Base-by-base conservation (phyloP, 2,888 invertebrate species). In the Formica aserva region DNA sequence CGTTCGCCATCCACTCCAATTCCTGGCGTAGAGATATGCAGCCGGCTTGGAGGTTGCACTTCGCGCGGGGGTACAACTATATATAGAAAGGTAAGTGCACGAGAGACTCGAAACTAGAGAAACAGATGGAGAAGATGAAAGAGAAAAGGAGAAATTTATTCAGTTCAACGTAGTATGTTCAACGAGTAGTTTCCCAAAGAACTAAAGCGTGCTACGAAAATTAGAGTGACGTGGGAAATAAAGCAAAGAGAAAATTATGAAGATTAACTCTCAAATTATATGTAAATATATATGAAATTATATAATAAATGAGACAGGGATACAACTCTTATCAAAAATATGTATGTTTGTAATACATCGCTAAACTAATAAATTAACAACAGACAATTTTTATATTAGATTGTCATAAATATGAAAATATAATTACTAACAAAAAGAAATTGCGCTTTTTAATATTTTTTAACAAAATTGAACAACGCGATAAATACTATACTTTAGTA, bases 1-100 rank as follows among this genome's bases (percentile, higher is more conserved):
- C 88, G 91, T 90, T 90, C 89, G 86, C 91, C 88, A 90, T 90
- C 91, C 90, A 90, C 89, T 90, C 90, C 90, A 90, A 90, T 90
- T 90, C 91, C 91, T 89, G 85, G 88, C 85, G 72, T 87, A 67
- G 83, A 90, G 90, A 90, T 90, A 88, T 90, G 89, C 90, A 88
- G 90, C 86, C 82, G 76, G 76, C 82, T 85, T 81, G 86, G 85
- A 85, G 32, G 83, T 78, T 88, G 85, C 82, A 83, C 88, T 88
- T 88, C 78, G 81, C 71, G 82, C 83, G 69, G 74, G 35, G 76
- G 32, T 84, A 83, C 60, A n/a, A 35, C 22, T 66, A 32, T 82
- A 85, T 76, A 71, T 69, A 55, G 85, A 57, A 57, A 85, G 69
- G 77, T 84, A 82, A 26, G 45, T 77, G 60, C 67, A 57, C 71